These are phyloP conservation scores for Ectropis crepuscularia DNA, from an alignment of 2,888 invertebrate species.

Conservation along the genomic window DNA sequence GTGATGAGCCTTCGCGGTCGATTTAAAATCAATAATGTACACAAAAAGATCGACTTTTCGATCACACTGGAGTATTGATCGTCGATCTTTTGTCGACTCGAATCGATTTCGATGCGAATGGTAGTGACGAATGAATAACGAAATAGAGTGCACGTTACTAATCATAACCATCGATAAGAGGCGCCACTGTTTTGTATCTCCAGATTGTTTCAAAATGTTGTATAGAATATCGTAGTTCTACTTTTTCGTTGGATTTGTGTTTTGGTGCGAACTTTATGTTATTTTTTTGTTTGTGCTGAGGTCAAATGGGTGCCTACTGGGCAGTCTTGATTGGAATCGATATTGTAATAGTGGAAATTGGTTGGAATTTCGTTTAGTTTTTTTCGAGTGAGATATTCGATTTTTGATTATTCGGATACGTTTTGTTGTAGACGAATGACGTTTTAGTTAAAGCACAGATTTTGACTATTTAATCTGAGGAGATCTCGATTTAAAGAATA, in stretches of 20 bases:
- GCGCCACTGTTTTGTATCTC: too few species aligned
- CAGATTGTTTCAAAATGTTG: too few species aligned
- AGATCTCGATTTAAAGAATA: too few species aligned
- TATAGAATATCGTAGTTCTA: too few species aligned
- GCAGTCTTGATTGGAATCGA: slow-evolving; percentile 55
- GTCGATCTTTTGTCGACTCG: slow-evolving; percentile 75
- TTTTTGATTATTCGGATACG: not conserved
- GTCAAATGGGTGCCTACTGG: slow-evolving; percentile 41
- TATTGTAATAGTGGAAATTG: slow-evolving; percentile 16
- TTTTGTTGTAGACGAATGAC: too few species aligned
- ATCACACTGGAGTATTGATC: slow-evolving; percentile 80
- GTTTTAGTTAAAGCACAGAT: too few species aligned
- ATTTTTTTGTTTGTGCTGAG: slow-evolving; percentile 42
- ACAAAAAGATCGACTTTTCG: slow-evolving; percentile 74
- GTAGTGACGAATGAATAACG: slow-evolving; percentile 50
- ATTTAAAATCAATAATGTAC: slow-evolving; percentile 80
- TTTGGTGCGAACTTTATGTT: too few species aligned
- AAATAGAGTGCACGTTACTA: not conserved
- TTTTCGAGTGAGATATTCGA: not conserved
- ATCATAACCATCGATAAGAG: too few species aligned
- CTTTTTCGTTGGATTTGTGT: too few species aligned
- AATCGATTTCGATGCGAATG: slow-evolving; percentile 80
- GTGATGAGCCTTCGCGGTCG: slow-evolving; percentile 65
- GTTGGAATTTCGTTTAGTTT: not conserved
- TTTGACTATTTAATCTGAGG: too few species aligned